phyloP scores from a whole-genome alignment of 2,888 invertebrate genomes.

The Automeris io region DNA sequence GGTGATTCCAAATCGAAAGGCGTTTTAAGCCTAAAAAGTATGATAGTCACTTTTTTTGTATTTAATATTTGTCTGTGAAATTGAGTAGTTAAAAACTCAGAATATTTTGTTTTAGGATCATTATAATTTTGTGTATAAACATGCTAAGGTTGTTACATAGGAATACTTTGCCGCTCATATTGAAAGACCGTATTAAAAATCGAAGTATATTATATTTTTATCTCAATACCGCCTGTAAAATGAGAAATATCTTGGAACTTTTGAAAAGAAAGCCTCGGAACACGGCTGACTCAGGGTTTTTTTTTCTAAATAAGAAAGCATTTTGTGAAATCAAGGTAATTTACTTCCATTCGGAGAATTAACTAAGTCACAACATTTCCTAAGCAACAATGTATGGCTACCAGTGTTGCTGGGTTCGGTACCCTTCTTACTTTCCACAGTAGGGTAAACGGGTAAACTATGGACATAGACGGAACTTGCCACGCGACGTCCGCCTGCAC shows the following conservation, averaged over 20 bases:
- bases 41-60: no score
- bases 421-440: constrained; percentile 53
- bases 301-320: constrained; percentile 14
- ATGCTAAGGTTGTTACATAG: no score
- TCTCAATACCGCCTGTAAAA: no score
- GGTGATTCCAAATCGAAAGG: no score
- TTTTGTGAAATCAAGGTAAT: constrained; percentile 23
- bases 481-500: constrained; percentile 41
- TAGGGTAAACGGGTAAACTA: constrained; percentile 60
- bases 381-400: constrained; percentile 21
- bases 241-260: neutral
- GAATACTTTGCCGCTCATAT: no score
- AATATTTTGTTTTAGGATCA: no score
- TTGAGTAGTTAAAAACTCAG: no score
- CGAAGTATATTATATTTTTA: no score
- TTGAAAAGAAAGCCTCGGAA: constrained; percentile 7
- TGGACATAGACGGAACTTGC: constrained; percentile 58
- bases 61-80: no score
- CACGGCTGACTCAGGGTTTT: constrained; percentile 14
- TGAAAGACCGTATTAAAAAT: no score
- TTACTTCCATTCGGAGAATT: constrained; percentile 22
- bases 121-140: no score
- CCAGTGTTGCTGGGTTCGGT: constrained; percentile 24
- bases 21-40: no score
- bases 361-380: constrained; percentile 19